phyloP scores from a whole-genome alignment of 1,140 invertebrate genomes.

The Harpegnathos saltator region DNA sequence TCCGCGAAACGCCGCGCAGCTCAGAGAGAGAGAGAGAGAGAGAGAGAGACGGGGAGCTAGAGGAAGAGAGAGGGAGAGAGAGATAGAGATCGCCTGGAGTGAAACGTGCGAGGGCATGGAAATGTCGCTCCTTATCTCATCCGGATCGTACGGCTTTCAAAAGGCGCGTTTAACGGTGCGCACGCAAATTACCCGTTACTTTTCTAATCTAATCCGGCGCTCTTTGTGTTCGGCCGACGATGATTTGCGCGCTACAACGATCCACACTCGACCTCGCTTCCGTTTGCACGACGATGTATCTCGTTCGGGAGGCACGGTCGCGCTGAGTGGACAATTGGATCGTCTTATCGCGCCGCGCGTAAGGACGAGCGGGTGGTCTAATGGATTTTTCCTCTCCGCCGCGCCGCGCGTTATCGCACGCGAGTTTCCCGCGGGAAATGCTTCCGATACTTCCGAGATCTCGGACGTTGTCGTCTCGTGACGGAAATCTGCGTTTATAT shows the following conservation, averaged over 20 bases:
- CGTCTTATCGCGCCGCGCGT: conserved; percentile 30
- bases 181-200: conserved; percentile 66
- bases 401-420: neutral
- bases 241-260: conserved; percentile 67
- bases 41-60: neutral
- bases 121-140: conserved; percentile 60
- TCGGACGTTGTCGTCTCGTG: conserved; percentile 28
- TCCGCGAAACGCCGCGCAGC: no score
- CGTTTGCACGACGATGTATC: conserved; percentile 22
- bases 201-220: conserved; percentile 71
- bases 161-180: conserved; percentile 68
- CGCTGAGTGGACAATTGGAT: conserved; percentile 38
- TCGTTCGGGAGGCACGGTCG: conserved; percentile 1
- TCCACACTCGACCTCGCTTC: conserved; percentile 62
- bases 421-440: neutral
- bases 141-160: conserved; percentile 50
- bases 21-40: neutral
- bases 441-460: conserved; percentile 8
- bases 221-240: conserved; percentile 60
- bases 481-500: conserved; percentile 26
- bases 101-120: conserved; percentile 37
- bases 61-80: neutral
- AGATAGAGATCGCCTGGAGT: neutral
- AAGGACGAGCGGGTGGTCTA: neutral
- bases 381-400: no score